A percentile compares a stretch with the other conserved stretches of the same genome.
Evolutionary conservation across 2,797 vertebrate genomes (phyloP).

Genomic region (Sebastolobus altivelis): DNA sequence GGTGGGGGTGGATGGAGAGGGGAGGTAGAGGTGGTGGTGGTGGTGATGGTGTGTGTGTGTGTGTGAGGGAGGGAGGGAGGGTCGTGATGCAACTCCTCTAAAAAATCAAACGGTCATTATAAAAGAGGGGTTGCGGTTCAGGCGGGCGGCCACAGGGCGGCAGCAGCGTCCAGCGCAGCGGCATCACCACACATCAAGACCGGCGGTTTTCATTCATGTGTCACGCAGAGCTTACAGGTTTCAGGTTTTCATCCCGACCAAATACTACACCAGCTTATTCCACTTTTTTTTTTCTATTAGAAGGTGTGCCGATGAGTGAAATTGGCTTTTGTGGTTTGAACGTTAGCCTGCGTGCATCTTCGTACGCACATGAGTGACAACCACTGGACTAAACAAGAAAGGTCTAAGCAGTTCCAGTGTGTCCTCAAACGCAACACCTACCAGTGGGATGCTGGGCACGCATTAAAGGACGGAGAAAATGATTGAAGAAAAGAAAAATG

Average conservation of each 20-base stretch:
- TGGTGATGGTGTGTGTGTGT: constrained; percentile 19
- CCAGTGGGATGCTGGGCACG: constrained; percentile 39
- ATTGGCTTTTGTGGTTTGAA: constrained; percentile 7
- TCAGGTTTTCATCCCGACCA: constrained; percentile 35
- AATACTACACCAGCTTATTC: constrained; percentile 35
- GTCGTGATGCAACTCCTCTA: constrained; percentile 68
- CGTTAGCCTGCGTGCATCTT: not conserved
- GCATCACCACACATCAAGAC: constrained; percentile 34
- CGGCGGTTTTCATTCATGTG: constrained; percentile 47
- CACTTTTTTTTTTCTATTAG: constrained; percentile 4
- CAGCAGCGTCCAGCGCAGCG: constrained; percentile 70
- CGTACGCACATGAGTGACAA: constrained; percentile 7
- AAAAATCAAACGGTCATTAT: constrained; percentile 69
- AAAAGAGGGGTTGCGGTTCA: constrained; percentile 45
- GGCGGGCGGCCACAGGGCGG: constrained; percentile 60
- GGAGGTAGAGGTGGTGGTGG: constrained; percentile 54
- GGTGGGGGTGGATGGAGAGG: constrained; percentile 41
- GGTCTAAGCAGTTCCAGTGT: constrained; percentile 7
- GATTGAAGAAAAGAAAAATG: constrained; percentile 57
- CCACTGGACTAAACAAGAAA: constrained; percentile 24
- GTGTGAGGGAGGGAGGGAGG: constrained; percentile 11
- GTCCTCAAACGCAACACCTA: constrained; percentile 38
- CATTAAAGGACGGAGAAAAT: constrained; percentile 53
- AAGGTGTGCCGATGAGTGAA: constrained; percentile 34
- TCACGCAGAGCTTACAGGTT: constrained; percentile 34